phyloP scores from a whole-genome alignment of 2,113 vertebrate species.

The Psephotus haematonotus region DNA sequence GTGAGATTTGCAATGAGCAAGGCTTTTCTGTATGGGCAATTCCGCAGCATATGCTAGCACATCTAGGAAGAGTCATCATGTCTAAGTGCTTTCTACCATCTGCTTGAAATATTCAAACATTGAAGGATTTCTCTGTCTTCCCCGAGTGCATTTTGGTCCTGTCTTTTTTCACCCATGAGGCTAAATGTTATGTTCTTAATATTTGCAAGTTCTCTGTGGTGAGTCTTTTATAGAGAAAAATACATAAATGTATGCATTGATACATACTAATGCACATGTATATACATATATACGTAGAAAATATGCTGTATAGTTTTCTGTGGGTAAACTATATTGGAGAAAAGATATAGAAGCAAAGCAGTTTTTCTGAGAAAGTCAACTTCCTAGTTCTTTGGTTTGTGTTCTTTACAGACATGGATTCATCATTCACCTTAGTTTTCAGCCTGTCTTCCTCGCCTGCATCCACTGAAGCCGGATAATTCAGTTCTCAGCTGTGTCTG shows the following conservation, averaged over 20 bases:
- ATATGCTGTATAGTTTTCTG: background rate
- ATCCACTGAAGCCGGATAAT: background rate
- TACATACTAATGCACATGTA: background rate
- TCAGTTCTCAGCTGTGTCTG: background rate
- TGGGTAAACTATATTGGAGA: background rate
- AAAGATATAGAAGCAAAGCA: background rate
- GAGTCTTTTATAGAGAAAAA: background rate
- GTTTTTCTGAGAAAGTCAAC: background rate
- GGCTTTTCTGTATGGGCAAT: constrained; percentile 62
- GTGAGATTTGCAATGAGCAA: constrained; percentile 69
- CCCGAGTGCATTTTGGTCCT: background rate
- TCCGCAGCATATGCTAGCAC: constrained; percentile 71
- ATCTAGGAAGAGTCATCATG: constrained; percentile 63
- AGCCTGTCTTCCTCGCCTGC: background rate
- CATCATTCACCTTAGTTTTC: background rate
- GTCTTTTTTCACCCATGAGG: constrained; percentile 7
- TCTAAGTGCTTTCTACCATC: constrained; percentile 72
- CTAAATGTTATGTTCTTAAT: background rate
- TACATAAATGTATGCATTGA: background rate
- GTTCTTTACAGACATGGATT: background rate
- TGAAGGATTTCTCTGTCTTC: constrained; percentile 14
- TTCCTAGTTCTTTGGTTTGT: background rate
- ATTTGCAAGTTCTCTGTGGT: background rate
- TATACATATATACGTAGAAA: background rate
- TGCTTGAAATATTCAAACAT: constrained; percentile 66